Evolutionary conservation across 2,113 vertebrate genomes (phyloP).

Genomic region (Seriola aureovittata): DNA sequence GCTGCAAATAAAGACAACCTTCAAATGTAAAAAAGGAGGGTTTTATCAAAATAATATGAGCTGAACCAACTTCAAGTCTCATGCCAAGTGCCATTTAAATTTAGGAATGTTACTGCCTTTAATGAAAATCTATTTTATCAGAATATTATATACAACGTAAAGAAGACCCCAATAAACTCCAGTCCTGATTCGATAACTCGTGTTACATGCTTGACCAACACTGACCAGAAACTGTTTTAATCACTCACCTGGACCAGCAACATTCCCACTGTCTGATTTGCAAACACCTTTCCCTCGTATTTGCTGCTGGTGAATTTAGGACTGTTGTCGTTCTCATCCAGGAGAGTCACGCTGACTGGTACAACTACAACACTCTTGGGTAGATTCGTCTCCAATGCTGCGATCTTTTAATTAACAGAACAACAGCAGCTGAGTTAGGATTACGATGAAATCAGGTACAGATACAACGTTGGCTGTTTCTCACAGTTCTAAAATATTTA

Average conservation of each 20-base stretch:
- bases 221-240: not conserved
- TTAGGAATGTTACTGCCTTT: not conserved
- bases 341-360: constrained; percentile 73
- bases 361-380: not conserved
- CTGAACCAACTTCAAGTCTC: not conserved
- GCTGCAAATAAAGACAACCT: not conserved
- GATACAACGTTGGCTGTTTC: not conserved
- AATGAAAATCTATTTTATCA: not conserved
- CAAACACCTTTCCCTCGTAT: constrained; percentile 77
- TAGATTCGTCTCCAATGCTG: constrained; percentile 74
- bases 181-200: no score
- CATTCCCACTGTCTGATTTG: constrained; percentile 83
- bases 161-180: no score
- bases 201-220: not conserved
- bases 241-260: constrained; percentile 81
- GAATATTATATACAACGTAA: not conserved
- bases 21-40: not conserved
- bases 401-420: constrained; percentile 74
- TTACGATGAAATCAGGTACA: not conserved
- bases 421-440: not conserved
- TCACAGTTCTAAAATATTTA: no score
- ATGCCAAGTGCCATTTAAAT: no score
- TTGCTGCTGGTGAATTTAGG: constrained; percentile 73
- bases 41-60: not conserved
- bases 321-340: constrained; percentile 88